Conservation (phyloP, 1,140 invertebrate genomes). For the Camponotus pennsylvanicus region DNA sequence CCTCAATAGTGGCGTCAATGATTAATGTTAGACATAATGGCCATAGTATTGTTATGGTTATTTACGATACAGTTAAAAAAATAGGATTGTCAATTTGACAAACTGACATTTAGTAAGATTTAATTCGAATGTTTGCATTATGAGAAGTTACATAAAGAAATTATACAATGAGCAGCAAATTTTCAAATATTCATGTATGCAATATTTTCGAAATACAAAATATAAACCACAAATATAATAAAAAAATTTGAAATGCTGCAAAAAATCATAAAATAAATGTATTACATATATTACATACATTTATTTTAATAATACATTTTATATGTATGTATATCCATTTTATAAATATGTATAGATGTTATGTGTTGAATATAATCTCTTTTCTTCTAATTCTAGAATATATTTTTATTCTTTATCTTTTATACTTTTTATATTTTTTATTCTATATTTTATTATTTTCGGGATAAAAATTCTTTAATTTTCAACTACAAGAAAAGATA, state of each 20-base stretch:
- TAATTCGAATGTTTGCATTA: constrained; percentile 12
- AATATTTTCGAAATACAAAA: neutral
- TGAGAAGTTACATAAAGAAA: neutral
- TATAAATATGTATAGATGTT: constrained; percentile 28
- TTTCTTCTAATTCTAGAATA: neutral
- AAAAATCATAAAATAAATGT: neutral
- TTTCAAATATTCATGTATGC: neutral
- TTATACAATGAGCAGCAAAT: neutral
- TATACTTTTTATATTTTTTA: neutral
- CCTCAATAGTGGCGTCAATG: neutral
- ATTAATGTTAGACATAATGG: constrained; percentile 30
- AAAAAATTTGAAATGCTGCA: too few relatives aligned
- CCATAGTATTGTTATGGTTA: constrained; percentile 34
- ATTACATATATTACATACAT: neutral
- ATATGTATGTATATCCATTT: neutral
- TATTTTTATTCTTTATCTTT: constrained; percentile 16
- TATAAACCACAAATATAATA: neutral
- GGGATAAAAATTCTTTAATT: neutral
- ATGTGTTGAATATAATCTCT: neutral
- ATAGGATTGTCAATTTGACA: neutral
- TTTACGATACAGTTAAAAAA: neutral
- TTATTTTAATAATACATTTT: neutral
- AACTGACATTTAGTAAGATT: neutral
- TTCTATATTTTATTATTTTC: neutral
- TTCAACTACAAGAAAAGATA: neutral